phyloP scores from a whole-genome alignment of 1,140 invertebrate genomes.

The Nomia melanderi region DNA sequence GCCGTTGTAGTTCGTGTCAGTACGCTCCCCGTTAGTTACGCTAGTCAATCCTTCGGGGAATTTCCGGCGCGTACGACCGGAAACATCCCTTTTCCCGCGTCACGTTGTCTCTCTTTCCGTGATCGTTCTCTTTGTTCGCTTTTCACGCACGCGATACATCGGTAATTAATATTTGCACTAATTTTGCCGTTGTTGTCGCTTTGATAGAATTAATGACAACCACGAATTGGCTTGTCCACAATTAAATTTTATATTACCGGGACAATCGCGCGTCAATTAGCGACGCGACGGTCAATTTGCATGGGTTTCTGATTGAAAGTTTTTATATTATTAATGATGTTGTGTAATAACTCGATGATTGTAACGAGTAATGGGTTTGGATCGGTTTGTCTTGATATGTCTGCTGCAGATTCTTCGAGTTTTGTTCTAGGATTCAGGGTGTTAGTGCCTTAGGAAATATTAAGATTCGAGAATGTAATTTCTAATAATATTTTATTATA shows the following conservation, averaged over 20 bases:
- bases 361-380: too few relatives aligned
- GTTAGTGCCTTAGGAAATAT: too few relatives aligned
- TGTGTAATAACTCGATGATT: too few relatives aligned
- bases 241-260: constrained; percentile 26
- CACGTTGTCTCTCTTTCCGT: background rate
- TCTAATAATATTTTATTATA: too few relatives aligned
- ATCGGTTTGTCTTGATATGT: too few relatives aligned
- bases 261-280: constrained; percentile 22
- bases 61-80: constrained; percentile 7
- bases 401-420: too few relatives aligned
- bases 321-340: too few relatives aligned
- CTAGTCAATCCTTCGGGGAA: constrained; percentile 29
- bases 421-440: too few relatives aligned
- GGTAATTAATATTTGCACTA: background rate
- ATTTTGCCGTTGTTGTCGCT: constrained; percentile 1
- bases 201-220: constrained; percentile 28
- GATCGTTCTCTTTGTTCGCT: background rate
- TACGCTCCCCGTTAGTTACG: constrained; percentile 24
- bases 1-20: constrained; percentile 6
- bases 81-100: background rate
- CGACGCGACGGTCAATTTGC: background rate
- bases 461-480: too few relatives aligned
- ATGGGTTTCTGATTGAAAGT: background rate
- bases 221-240: background rate
- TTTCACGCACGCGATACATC: background rate